A percentile compares a stretch with the other conserved stretches of the same genome.
Evolutionary conservation across 2,113 vertebrate genomes (phyloP).

Genomic region (Ginglymostoma cirratum): DNA sequence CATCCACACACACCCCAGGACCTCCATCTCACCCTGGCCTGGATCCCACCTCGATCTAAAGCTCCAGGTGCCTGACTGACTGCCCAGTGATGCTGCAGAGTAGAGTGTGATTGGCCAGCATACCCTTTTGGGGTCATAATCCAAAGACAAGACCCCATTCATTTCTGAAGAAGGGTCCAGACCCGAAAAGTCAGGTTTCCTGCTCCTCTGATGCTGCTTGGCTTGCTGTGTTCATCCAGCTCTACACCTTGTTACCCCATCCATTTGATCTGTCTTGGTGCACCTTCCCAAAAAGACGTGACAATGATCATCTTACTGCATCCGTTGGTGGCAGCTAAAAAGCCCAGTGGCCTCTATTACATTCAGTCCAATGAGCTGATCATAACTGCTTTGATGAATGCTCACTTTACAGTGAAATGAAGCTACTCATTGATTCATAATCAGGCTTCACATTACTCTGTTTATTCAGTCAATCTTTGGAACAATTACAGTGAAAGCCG

Average conservation of each 20-base stretch:
- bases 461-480: slow-evolving; percentile 5
- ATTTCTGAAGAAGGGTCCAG: too few relatives aligned
- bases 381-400: not conserved
- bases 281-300: not conserved
- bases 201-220: too few relatives aligned
- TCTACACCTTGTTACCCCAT: too few relatives aligned
- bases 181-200: too few relatives aligned
- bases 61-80: too few relatives aligned
- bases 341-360: not conserved
- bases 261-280: too few relatives aligned
- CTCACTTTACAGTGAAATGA: not conserved
- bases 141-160: too few relatives aligned
- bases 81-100: not conserved
- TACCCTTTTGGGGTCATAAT: not conserved
- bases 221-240: too few relatives aligned
- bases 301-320: not conserved
- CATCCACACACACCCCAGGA: too few relatives aligned
- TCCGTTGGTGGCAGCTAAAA: not conserved
- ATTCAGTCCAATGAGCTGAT: not conserved
- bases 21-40: not conserved
- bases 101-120: not conserved
- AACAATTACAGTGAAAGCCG: not conserved
- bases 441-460: slow-evolving; percentile 1
- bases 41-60: not conserved
- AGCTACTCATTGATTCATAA: too few relatives aligned